Evolutionary conservation across 1,140 invertebrate genomes (phyloP), one percentile per base, ranked within the genome.

Genomic region (Megalopta genalis): DNA sequence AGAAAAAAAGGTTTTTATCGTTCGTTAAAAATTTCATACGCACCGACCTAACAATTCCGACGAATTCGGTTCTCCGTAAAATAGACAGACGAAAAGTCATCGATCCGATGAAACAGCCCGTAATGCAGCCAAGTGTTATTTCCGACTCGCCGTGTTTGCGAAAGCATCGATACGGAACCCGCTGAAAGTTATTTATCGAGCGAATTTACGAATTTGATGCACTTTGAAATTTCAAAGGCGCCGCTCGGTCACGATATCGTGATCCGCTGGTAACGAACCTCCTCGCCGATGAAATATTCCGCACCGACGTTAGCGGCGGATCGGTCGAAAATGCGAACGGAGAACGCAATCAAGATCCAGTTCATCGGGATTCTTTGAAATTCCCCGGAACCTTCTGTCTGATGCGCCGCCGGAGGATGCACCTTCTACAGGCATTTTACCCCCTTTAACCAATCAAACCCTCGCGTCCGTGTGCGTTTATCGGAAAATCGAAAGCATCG

Each of bases 321-420:
- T 46, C 27, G 37, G 71, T 78, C 68, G 66, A 72, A 78, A 64
- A 54, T 46, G 68, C 32, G 39, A 66, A 46, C n/a, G 42, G 12
- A 16, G 59, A 64, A 46, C 60, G 68, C 64, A 78, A 78, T 78
- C 76, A 72, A 57, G 68, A 72, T 63, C 63, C 76, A 27, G 76
- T 78, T 78, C 68, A 78, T 72, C 68, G 68, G 37, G 37, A 64
- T 32, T 54, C 46, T 2, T 32, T 42, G 68, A 78, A 78, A 78
- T 78, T 42, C 60, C 32, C 0, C 49, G 68, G 68, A 54, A 72
- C n/a, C 67, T 60, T 52, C 25, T 16, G 60, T 54, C 60, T 78
- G 72, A 78, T 78, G 57, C 76, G 32, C 68, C 63, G 16, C 27
- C 46, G 64, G 60, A 42, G 76, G 69, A 65, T 64, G 76, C 69